Conservation (phyloP, 1,140 invertebrate genomes). For the Polypedilum pembai region DNA sequence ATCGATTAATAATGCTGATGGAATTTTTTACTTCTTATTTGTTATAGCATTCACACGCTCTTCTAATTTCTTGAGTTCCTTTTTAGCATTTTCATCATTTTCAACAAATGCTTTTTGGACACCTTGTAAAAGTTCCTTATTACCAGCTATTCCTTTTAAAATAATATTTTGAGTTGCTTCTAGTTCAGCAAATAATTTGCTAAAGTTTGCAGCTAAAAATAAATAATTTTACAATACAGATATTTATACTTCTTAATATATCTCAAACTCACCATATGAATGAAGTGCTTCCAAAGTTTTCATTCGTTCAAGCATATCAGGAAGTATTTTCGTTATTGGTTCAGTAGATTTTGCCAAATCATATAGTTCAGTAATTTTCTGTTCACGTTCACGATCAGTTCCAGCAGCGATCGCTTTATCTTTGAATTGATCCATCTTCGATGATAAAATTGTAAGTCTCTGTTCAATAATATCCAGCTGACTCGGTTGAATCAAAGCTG, state of each 20-base stretch:
- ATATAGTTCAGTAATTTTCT: conserved; percentile 77
- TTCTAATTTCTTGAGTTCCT: conserved; percentile 66
- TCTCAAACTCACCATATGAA: conserved; percentile 70
- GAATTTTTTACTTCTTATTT: background rate
- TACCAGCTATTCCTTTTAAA: conserved; percentile 59
- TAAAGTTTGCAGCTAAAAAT: conserved; percentile 72
- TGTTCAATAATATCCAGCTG: conserved; percentile 78
- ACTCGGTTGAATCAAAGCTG: conserved; percentile 67
- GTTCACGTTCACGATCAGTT: conserved; percentile 66
- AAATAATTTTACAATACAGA: conserved; percentile 31
- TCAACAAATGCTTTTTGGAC: conserved; percentile 71
- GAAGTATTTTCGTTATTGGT: conserved; percentile 62
- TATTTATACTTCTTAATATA: background rate
- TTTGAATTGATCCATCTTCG: conserved; percentile 67
- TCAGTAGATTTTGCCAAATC: conserved; percentile 80
- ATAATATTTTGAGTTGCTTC: conserved; percentile 75
- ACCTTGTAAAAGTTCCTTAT: conserved; percentile 68
- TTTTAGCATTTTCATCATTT: conserved; percentile 65
- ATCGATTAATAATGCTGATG: background rate
- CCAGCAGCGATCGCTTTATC: conserved; percentile 56
- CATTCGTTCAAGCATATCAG: conserved; percentile 76
- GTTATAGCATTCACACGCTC: conserved; percentile 53
- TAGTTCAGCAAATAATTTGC: conserved; percentile 71
- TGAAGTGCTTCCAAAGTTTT: conserved; percentile 76
- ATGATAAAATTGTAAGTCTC: conserved; percentile 59